Conservation (phyloP, 2,113 vertebrate genomes). For the Macquaria australasica region DNA sequence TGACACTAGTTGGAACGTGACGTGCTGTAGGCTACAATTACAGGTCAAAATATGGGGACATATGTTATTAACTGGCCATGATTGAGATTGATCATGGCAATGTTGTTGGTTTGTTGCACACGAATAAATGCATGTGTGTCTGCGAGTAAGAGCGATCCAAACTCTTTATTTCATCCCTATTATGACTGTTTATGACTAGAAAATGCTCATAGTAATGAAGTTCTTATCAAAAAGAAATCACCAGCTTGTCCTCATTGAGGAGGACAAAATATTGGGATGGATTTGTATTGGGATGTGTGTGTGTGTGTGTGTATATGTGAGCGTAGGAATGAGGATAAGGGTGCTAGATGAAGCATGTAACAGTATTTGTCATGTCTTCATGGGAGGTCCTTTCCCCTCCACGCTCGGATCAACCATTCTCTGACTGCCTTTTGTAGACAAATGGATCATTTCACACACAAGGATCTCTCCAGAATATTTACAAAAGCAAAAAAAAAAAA, state of each 20-base stretch:
- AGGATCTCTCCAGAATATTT: conserved; percentile 54
- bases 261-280: conserved; percentile 25
- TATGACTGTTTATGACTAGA: conserved; percentile 5
- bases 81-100: not conserved
- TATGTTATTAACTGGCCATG: not conserved
- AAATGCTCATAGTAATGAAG: conserved; percentile 30
- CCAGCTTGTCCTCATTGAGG: conserved; percentile 5
- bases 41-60: conserved; percentile 13
- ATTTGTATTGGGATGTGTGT: conserved; percentile 28
- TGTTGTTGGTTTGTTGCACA: not conserved
- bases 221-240: conserved; percentile 32
- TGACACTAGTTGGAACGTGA: not conserved
- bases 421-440: conserved; percentile 44
- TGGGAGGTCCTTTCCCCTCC: conserved; percentile 71
- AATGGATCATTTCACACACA: conserved; percentile 64
- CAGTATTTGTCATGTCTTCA: conserved; percentile 78
- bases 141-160: not conserved
- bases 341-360: conserved; percentile 76
- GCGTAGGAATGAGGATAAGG: conserved; percentile 27
- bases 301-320: conserved; percentile 1
- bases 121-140: not conserved
- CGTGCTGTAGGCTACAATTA: not conserved
- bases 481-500: conserved; percentile 26
- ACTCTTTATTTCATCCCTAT: conserved; percentile 17
- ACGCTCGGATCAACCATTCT: conserved; percentile 49